These are phyloP conservation scores for Drosophila quinaria DNA, from an alignment of 2,888 invertebrate species.

Conservation along the genomic window DNA sequence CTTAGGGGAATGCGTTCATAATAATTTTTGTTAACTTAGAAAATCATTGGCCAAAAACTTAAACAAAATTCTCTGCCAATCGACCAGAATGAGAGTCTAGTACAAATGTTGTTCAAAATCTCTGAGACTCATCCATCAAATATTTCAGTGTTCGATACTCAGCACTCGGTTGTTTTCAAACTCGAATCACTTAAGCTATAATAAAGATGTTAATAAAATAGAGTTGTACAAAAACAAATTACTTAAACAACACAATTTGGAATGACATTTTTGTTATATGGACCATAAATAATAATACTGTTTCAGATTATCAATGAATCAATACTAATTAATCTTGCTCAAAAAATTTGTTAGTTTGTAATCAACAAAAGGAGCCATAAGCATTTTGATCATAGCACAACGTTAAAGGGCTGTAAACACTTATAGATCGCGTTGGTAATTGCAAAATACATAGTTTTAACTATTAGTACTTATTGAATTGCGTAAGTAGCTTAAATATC, in stretches of 20 bases:
- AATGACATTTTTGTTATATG: slow-evolving; percentile 12
- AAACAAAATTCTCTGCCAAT: slow-evolving; percentile 25
- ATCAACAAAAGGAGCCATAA: slow-evolving; percentile 79
- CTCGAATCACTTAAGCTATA: slow-evolving; percentile 81
- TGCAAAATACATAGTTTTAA: background rate
- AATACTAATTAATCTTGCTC: slow-evolving; percentile 6
- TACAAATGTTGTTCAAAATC: slow-evolving; percentile 56
- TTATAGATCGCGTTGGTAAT: slow-evolving; percentile 4
- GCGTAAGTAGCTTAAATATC: background rate
- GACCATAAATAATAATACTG: background rate
- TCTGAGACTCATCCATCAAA: slow-evolving; percentile 65
- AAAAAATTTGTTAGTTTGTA: slow-evolving; percentile 71
- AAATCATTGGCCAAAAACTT: slow-evolving; percentile 26
- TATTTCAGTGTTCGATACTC: slow-evolving; percentile 65
- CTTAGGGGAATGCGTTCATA: slow-evolving; percentile 41
- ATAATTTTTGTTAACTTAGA: slow-evolving; percentile 5
- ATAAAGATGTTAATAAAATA: slow-evolving; percentile 73
- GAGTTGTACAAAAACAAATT: slow-evolving; percentile 75
- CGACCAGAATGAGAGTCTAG: slow-evolving; percentile 31
- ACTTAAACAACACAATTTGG: slow-evolving; percentile 66
- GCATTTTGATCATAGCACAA: slow-evolving; percentile 21
- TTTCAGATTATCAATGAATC: slow-evolving; percentile 3
- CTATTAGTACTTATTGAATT: background rate
- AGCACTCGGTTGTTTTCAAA: slow-evolving; percentile 80
- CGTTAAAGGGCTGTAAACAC: background rate